Conservation (phyloP, 2,797 vertebrate species). For the Acanthopagrus latus region DNA sequence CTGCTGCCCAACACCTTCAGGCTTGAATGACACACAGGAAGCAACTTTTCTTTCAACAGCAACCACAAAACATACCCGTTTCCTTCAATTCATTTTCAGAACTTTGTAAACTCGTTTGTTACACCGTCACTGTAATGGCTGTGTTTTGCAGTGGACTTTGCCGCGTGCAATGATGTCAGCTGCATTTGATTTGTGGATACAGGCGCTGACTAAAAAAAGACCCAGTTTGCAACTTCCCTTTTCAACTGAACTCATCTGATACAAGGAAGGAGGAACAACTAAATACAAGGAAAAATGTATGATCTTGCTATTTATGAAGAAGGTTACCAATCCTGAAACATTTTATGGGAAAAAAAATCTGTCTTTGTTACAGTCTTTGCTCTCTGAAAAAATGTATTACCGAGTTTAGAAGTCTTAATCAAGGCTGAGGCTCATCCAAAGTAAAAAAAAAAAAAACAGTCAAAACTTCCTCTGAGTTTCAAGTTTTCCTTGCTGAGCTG, state of each 20-base stretch:
- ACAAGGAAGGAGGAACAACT: background rate
- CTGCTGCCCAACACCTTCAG: constrained; percentile 17
- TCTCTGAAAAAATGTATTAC: background rate
- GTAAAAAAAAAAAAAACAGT: no score
- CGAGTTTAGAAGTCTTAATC: background rate
- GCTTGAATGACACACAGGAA: background rate
- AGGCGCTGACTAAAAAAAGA: background rate
- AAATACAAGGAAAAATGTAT: background rate
- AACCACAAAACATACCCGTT: background rate
- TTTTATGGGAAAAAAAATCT: background rate
- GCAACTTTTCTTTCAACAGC: background rate
- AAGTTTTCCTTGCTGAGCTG: background rate
- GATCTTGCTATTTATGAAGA: background rate
- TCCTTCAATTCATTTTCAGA: background rate
- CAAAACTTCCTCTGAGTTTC: background rate
- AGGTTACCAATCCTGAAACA: background rate
- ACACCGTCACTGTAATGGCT: background rate
- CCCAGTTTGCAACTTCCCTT: background rate
- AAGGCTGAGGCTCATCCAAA: no score
- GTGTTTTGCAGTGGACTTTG: background rate
- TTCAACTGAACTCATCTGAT: background rate
- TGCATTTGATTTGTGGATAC: background rate
- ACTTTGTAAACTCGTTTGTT: background rate
- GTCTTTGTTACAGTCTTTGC: no score
- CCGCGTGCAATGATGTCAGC: background rate